These are phyloP conservation scores for Sclerodermus sp. DNA, from an alignment of 2,888 invertebrate species.

Conservation along the genomic window DNA sequence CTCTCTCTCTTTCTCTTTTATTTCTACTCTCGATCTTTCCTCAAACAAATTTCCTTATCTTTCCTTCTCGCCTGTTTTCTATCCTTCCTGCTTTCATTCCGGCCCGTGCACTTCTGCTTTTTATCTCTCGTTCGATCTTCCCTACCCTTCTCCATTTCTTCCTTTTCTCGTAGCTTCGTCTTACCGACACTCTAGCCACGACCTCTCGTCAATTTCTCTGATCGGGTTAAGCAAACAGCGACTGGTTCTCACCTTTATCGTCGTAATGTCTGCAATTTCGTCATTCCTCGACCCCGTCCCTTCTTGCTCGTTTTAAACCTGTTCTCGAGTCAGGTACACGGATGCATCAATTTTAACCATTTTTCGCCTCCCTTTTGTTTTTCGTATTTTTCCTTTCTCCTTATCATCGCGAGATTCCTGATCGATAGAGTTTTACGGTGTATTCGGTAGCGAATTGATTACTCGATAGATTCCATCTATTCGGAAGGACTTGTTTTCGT, in stretches of 20 bases:
- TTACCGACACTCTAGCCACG: constrained; percentile 6
- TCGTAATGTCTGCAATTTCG: constrained; percentile 41
- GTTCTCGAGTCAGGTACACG: no score
- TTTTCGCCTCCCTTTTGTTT: no score
- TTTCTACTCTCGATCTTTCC: not conserved
- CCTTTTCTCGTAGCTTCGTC: not conserved
- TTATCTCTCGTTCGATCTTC: not conserved
- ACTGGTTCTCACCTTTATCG: constrained; percentile 44
- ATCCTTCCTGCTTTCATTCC: not conserved
- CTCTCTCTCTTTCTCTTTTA: not conserved
- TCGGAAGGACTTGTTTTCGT: no score
- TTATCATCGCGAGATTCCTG: no score
- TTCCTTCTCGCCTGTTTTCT: not conserved
- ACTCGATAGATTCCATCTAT: no score
- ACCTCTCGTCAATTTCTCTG: constrained; percentile 27
- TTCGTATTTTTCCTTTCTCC: no score
- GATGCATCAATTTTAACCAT: no score
- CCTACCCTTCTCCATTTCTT: not conserved
- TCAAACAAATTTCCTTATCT: no score
- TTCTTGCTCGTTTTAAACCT: not conserved
- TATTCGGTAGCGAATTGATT: no score
- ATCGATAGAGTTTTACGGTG: no score
- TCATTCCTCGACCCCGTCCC: constrained; percentile 7
- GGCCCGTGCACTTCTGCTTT: not conserved
- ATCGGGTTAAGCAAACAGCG: constrained; percentile 45